A percentile compares a stretch with the other conserved stretches of the same genome.
Evolutionary conservation across 2,113 vertebrate genomes (phyloP).

Genomic region (Dolichallabes microphthalmus): DNA sequence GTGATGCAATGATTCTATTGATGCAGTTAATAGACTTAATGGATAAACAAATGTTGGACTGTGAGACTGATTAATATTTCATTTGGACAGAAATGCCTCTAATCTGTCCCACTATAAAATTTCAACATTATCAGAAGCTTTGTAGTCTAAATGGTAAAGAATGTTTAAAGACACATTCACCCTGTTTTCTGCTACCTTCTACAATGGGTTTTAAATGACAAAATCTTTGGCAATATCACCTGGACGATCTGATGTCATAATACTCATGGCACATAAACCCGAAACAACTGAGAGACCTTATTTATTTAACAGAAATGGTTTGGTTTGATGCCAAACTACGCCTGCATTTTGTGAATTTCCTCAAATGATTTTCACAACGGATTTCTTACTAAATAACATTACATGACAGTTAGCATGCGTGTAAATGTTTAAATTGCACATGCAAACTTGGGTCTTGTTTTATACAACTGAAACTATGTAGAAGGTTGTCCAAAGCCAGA

Average conservation of each 20-base stretch:
- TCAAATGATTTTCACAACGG: slow-evolving; percentile 17
- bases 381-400: slow-evolving; percentile 24
- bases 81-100: background rate
- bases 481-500: background rate
- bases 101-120: background rate
- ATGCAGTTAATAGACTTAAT: background rate
- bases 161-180: background rate
- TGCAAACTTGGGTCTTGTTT: background rate
- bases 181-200: slow-evolving; percentile 11
- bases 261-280: slow-evolving; percentile 8
- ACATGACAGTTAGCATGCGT: slow-evolving; percentile 6
- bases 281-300: background rate
- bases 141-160: background rate
- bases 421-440: background rate
- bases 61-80: background rate
- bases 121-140: background rate
- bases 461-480: background rate
- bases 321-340: slow-evolving; percentile 5
- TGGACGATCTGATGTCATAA: background rate
- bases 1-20: background rate
- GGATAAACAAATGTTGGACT: background rate
- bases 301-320: slow-evolving; percentile 5
- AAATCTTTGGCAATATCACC: background rate
- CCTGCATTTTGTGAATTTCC: background rate
- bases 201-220: background rate